phyloP scores from a whole-genome alignment of 1,140 invertebrate genomes.

The Periplaneta americana region DNA sequence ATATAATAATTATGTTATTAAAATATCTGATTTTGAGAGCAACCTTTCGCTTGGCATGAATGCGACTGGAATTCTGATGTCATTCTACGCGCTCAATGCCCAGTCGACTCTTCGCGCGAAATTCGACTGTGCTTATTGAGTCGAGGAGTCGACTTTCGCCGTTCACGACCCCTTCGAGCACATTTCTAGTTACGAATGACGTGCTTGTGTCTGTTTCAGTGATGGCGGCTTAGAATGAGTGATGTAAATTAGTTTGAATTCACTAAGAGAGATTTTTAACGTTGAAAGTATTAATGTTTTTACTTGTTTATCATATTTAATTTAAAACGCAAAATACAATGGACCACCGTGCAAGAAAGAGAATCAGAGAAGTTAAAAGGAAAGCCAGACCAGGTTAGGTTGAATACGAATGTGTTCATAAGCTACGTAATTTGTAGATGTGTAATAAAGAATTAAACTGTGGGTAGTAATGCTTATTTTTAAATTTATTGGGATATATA shows the following conservation, averaged over 20 bases:
- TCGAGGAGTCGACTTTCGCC: too few relatives aligned
- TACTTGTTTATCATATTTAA: background rate
- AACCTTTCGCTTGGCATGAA: too few relatives aligned
- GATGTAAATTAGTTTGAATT: background rate
- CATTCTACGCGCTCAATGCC: too few relatives aligned
- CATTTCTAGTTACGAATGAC: background rate
- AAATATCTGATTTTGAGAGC: too few relatives aligned
- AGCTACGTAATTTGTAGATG: too few relatives aligned
- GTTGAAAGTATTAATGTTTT: background rate
- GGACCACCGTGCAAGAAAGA: conserved; percentile 70
- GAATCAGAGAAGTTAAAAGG: conserved; percentile 80
- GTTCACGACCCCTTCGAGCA: too few relatives aligned
- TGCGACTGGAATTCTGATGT: too few relatives aligned
- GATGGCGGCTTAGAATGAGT: background rate
- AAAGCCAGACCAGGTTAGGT: conserved; percentile 80
- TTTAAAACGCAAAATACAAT: conserved; percentile 27
- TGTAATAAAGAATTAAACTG: too few relatives aligned
- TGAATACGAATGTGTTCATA: background rate
- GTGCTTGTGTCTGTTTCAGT: background rate
- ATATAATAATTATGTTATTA: too few relatives aligned
- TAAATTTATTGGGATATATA: background rate
- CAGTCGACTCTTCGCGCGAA: too few relatives aligned
- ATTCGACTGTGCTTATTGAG: too few relatives aligned
- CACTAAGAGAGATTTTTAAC: background rate
- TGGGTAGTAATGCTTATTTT: background rate